These are phyloP conservation scores for Eremophila alpestris DNA, from an alignment of 2,797 vertebrate genomes.

Conservation along the genomic window DNA sequence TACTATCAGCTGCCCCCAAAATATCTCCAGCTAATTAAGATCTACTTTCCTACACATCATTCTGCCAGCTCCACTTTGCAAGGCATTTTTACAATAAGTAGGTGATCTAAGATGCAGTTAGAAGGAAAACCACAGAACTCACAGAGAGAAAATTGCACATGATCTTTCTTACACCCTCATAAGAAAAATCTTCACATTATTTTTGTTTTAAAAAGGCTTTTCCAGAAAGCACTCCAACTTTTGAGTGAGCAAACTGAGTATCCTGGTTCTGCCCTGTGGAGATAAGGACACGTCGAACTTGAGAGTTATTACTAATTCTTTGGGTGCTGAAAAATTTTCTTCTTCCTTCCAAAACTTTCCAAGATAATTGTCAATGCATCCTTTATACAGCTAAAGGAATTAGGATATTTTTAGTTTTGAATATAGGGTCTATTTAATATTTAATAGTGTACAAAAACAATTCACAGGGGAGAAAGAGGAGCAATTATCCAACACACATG, in stretches of 20 bases:
- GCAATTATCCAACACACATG: background rate
- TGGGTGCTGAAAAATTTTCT: background rate
- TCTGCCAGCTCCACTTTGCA: background rate
- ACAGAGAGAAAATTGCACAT: background rate
- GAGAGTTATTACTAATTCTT: background rate
- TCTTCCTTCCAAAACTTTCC: background rate
- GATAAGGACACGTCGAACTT: accelerated
- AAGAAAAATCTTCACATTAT: background rate
- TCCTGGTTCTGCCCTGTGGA: background rate
- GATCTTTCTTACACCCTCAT: background rate
- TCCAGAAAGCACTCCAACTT: background rate
- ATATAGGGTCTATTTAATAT: background rate
- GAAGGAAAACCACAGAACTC: background rate
- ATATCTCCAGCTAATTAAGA: background rate
- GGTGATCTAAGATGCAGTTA: background rate
- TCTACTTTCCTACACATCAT: background rate
- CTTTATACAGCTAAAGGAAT: background rate
- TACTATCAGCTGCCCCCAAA: background rate
- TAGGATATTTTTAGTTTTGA: background rate
- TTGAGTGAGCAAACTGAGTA: background rate
- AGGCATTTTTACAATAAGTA: background rate
- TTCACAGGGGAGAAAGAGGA: background rate
- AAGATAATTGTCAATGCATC: background rate
- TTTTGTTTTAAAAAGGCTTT: background rate
- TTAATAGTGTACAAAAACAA: background rate